Evolutionary conservation across 2,888 invertebrate genomes (phyloP).

Genomic region (Gnatocerus cornutus): DNA sequence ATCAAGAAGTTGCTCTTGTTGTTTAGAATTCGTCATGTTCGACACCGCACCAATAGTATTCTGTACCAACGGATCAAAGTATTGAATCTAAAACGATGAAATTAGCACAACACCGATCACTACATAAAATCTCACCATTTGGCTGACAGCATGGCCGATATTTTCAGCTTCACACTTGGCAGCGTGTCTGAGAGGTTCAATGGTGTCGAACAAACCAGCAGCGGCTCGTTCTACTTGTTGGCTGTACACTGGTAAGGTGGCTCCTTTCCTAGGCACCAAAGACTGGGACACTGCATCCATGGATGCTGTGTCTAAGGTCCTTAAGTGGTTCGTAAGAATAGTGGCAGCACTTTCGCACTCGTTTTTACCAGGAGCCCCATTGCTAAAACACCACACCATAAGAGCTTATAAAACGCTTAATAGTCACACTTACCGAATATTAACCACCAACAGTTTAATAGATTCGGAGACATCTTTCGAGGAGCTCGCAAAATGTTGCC

Average conservation of each 20-base stretch:
- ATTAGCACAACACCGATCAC: neutral
- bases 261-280: slow-evolving; percentile 63
- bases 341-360: slow-evolving; percentile 93
- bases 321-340: slow-evolving; percentile 82
- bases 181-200: slow-evolving; percentile 89
- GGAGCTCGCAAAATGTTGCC: slow-evolving; percentile 95
- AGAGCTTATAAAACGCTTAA: neutral
- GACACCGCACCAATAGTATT: slow-evolving; percentile 92
- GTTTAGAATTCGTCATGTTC: slow-evolving; percentile 89
- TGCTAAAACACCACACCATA: no score
- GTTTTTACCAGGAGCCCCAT: slow-evolving; percentile 96
- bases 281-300: slow-evolving; percentile 82
- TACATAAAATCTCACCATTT: slow-evolving; percentile 77
- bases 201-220: slow-evolving; percentile 86
- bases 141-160: slow-evolving; percentile 89
- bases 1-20: slow-evolving; percentile 90
- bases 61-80: slow-evolving; percentile 89
- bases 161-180: slow-evolving; percentile 95
- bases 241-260: slow-evolving; percentile 72
- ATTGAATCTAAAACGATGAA: slow-evolving; percentile 73
- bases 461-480: slow-evolving; percentile 97
- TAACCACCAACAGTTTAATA: slow-evolving; percentile 94
- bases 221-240: slow-evolving; percentile 76
- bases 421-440: slow-evolving; percentile 79
- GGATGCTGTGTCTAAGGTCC: slow-evolving; percentile 90